Percentiles rank a stretch among this genome's conserved stretches.
These are phyloP conservation scores for Drosophila ercepeae DNA, from an alignment of 1,140 invertebrate genomes.

Conservation along the genomic window DNA sequence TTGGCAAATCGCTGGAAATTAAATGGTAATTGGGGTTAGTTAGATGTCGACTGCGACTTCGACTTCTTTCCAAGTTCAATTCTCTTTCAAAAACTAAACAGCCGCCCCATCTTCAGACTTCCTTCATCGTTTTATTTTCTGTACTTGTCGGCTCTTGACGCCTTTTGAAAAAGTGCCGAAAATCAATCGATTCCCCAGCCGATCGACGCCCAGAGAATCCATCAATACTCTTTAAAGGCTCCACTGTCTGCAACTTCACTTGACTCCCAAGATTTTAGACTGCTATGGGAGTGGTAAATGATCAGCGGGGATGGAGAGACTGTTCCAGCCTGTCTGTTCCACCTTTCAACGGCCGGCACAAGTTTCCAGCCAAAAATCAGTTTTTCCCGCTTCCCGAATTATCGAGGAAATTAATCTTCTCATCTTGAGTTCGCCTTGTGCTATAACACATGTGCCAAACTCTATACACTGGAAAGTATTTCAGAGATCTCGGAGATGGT, in stretches of 20 bases:
- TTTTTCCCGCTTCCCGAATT: slow-evolving; percentile 44
- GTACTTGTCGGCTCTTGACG: slow-evolving; percentile 47
- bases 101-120: background rate
- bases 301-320: background rate
- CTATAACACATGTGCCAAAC: slow-evolving; percentile 75
- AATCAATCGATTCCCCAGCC: slow-evolving; percentile 55
- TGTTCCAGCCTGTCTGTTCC: slow-evolving; percentile 38
- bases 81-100: background rate
- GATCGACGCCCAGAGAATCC: slow-evolving; percentile 62
- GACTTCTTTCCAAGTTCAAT: background rate
- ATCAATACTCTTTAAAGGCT: slow-evolving; percentile 51
- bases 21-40: slow-evolving; percentile 11
- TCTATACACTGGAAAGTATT: slow-evolving; percentile 3
- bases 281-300: background rate
- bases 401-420: slow-evolving; percentile 75
- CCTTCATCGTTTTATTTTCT: slow-evolving; percentile 30
- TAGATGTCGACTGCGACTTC: background rate
- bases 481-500: too few relatives aligned
- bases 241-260: slow-evolving; percentile 17
- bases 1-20: slow-evolving; percentile 25
- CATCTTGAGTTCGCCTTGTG: slow-evolving; percentile 68
- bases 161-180: slow-evolving; percentile 71
- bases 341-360: slow-evolving; percentile 68
- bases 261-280: slow-evolving; percentile 38
- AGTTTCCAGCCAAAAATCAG: slow-evolving; percentile 43